Evolutionary conservation across 2,888 invertebrate genomes (phyloP).

Genomic region (Oligia fasciuncula): DNA sequence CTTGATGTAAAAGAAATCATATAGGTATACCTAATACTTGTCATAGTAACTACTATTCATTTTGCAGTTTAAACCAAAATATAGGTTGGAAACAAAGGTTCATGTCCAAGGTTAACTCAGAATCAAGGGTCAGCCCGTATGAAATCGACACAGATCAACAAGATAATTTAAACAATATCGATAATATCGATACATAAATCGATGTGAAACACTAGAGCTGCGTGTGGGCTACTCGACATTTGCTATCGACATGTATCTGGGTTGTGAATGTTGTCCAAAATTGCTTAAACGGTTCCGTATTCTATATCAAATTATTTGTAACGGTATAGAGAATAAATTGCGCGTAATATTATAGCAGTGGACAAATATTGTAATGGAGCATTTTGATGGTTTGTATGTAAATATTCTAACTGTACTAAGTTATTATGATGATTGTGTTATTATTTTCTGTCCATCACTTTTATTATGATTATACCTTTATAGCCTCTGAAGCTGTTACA

Average conservation of each 20-base stretch:
- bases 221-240: constrained; percentile 63
- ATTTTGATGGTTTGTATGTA: constrained; percentile 46
- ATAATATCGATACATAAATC: constrained; percentile 49
- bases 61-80: neutral
- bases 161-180: constrained; percentile 52
- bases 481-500: constrained; percentile 17
- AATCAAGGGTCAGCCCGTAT: constrained; percentile 12
- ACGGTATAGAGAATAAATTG: constrained; percentile 59
- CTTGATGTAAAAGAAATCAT: neutral
- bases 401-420: constrained; percentile 50
- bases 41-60: neutral
- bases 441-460: constrained; percentile 23
- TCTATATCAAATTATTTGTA: constrained; percentile 62
- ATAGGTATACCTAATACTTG: too few relatives aligned
- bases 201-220: constrained; percentile 52
- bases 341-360: constrained; percentile 41
- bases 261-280: constrained; percentile 60
- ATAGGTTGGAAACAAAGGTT: neutral
- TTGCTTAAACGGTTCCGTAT: constrained; percentile 57
- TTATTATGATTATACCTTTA: constrained; percentile 40
- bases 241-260: constrained; percentile 56
- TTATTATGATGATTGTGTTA: constrained; percentile 37
- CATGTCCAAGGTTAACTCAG: neutral
- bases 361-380: constrained; percentile 49
- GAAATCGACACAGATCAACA: constrained; percentile 42